Evolutionary conservation across 2,113 vertebrate genomes (phyloP).

Genomic region (Picathartes gymnocephalus): DNA sequence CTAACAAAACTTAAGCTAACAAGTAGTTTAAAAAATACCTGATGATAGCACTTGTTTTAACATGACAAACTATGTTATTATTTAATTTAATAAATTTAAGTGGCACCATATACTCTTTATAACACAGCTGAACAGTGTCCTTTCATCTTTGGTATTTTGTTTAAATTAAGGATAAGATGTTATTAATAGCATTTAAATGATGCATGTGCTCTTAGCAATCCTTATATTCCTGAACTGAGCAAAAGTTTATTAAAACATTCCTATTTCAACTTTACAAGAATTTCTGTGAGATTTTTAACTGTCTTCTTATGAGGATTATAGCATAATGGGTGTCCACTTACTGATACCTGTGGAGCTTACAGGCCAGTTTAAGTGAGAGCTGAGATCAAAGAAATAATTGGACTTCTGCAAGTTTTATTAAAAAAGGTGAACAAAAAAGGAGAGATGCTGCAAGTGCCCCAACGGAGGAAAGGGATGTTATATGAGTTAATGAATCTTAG

Average conservation of each 20-base stretch:
- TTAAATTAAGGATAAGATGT: not conserved
- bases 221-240: not conserved
- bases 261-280: not conserved
- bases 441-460: not conserved
- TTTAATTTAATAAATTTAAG: slow-evolving; percentile 18
- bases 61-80: not conserved
- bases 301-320: not conserved
- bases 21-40: not conserved
- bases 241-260: not conserved
- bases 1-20: slow-evolving; percentile 15
- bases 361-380: not conserved
- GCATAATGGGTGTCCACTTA: not conserved
- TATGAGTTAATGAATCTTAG: not conserved
- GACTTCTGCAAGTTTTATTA: not conserved
- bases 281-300: not conserved
- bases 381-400: not conserved
- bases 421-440: not conserved
- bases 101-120: not conserved
- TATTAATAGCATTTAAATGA: not conserved
- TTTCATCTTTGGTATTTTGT: not conserved
- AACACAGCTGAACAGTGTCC: not conserved
- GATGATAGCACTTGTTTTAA: not conserved
- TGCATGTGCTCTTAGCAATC: not conserved
- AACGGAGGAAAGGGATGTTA: not conserved
- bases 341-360: not conserved